These are phyloP conservation scores for Neodiprion lecontei DNA, from an alignment of 1,140 invertebrate genomes.

Conservation along the genomic window DNA sequence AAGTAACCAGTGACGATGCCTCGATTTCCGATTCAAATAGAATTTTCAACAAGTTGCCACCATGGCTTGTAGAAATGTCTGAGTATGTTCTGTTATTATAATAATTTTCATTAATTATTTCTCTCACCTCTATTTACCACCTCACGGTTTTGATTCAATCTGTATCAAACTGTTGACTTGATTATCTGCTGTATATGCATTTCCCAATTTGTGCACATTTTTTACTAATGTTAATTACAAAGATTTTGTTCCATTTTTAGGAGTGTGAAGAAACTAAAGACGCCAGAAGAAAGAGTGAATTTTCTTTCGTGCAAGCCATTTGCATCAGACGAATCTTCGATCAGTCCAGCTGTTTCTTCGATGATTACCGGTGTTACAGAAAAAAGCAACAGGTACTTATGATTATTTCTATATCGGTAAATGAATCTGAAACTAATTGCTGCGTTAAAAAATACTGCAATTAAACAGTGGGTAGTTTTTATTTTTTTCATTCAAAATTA, in stretches of 20 bases:
- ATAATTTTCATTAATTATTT: slow-evolving; percentile 16
- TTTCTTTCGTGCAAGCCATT: slow-evolving; percentile 22
- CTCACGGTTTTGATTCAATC: neutral
- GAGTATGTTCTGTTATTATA: slow-evolving; percentile 31
- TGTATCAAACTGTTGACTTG: no score
- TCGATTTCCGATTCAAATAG: slow-evolving; percentile 15
- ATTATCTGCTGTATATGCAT: neutral
- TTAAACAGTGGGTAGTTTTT: no score
- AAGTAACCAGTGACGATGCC: slow-evolving; percentile 27
- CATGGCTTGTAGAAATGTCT: slow-evolving; percentile 43
- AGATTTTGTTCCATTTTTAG: slow-evolving; percentile 21
- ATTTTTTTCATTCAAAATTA: neutral
- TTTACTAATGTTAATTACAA: neutral
- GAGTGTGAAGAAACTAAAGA: slow-evolving; percentile 29
- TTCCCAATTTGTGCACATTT: slow-evolving; percentile 8
- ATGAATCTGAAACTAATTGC: no score
- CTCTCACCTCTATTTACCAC: neutral
- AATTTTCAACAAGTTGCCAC: slow-evolving; percentile 31
- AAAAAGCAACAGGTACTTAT: slow-evolving; percentile 22
- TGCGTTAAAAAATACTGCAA: no score
- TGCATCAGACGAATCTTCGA: slow-evolving; percentile 8
- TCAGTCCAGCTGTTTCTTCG: slow-evolving; percentile 10
- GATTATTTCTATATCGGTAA: slow-evolving; percentile 2
- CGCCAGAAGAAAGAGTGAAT: slow-evolving; percentile 21
- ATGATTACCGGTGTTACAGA: neutral